Percentiles rank a stretch among this genome's conserved stretches.
phyloP scores from a whole-genome alignment of 2,113 vertebrate genomes.

The Malurus cyaneus region DNA sequence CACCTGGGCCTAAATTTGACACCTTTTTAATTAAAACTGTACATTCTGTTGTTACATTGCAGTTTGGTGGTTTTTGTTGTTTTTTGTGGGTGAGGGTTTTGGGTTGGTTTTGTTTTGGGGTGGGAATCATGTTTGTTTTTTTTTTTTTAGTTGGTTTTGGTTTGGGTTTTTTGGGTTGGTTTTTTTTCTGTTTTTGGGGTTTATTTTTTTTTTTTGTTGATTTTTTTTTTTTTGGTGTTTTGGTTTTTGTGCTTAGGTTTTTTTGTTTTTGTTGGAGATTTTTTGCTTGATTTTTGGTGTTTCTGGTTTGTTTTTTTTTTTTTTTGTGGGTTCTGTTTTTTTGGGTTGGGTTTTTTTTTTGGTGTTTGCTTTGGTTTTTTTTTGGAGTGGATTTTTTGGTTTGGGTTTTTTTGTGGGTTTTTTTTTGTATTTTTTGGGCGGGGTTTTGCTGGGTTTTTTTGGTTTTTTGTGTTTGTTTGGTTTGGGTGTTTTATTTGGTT shows the following conservation, averaged over 20 bases:
- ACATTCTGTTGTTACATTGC: fast-evolving
- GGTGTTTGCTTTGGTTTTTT: too few species aligned
- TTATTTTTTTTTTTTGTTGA: too few species aligned
- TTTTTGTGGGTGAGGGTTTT: not conserved
- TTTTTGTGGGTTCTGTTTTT: too few species aligned
- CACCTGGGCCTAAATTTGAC: not conserved
- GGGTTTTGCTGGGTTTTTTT: too few species aligned
- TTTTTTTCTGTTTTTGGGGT: too few species aligned
- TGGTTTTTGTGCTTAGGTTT: too few species aligned
- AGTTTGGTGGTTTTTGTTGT: not conserved
- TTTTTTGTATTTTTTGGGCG: not conserved
- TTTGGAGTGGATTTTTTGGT: not conserved
- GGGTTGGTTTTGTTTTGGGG: not conserved
- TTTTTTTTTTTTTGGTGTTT: not conserved
- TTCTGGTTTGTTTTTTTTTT: not conserved
- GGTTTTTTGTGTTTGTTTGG: not conserved
- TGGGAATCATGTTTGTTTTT: too few species aligned
- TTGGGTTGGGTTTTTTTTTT: not conserved
- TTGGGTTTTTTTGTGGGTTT: too few species aligned
- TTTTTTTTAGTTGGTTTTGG: not conserved
- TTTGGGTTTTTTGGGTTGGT: too few species aligned
- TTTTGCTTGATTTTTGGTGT: too few species aligned
- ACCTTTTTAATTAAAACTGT: not conserved
- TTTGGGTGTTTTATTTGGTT: not conserved
- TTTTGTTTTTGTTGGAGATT: too few species aligned